Evolutionary conservation across 2,797 vertebrate genomes (phyloP).

Genomic region (Paratrypauchen microcephalus): DNA sequence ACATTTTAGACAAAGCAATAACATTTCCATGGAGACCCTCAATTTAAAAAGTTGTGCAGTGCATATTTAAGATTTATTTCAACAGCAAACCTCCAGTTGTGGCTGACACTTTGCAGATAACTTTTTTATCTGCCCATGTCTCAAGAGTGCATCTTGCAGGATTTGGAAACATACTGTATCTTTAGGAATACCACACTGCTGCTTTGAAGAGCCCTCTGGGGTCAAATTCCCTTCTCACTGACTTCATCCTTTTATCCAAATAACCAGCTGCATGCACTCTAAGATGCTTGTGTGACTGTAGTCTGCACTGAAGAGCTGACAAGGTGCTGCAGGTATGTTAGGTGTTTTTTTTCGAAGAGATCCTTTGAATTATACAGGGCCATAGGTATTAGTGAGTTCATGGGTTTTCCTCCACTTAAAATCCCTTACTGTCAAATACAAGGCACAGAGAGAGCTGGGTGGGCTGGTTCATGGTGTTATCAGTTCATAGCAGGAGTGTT

Average conservation of each 20-base stretch:
- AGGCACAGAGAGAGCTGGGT: slow-evolving; percentile 13
- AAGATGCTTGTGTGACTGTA: slow-evolving; percentile 39
- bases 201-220: slow-evolving; percentile 22
- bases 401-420: slow-evolving; percentile 16
- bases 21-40: no score
- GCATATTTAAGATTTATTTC: no score
- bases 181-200: slow-evolving; percentile 31
- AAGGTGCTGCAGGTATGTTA: slow-evolving; percentile 26
- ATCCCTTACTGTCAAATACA: slow-evolving; percentile 12
- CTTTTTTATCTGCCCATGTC: slow-evolving; percentile 15
- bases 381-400: slow-evolving; percentile 5
- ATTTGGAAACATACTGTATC: slow-evolving; percentile 22
- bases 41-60: no score
- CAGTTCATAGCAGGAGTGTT: slow-evolving; percentile 55
- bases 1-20: no score
- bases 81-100: neutral
- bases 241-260: slow-evolving; percentile 49
- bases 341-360: slow-evolving; percentile 36
- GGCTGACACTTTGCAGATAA: slow-evolving; percentile 20
- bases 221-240: slow-evolving; percentile 28
- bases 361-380: slow-evolving; percentile 36
- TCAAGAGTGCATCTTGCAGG: slow-evolving; percentile 21
- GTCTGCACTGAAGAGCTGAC: slow-evolving; percentile 26
- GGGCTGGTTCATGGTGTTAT: slow-evolving; percentile 52
- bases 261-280: slow-evolving; percentile 43